These are phyloP conservation scores for Pristionchus maxplancki DNA, from an alignment of 2,888 invertebrate genomes.

Conservation along the genomic window DNA sequence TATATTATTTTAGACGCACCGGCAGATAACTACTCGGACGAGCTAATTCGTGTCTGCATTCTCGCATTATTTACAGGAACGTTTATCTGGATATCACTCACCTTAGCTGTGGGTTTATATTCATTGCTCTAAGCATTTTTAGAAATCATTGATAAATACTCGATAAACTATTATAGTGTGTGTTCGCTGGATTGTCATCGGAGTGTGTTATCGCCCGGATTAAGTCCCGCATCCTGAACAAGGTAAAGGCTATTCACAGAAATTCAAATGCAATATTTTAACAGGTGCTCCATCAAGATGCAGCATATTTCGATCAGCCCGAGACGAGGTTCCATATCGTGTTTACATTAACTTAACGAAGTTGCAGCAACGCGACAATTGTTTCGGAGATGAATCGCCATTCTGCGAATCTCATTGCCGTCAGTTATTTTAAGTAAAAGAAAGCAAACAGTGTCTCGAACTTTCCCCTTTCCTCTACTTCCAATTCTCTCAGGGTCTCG, in stretches of 20 bases:
- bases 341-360: neutral
- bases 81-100: constrained; percentile 12
- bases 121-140: no score
- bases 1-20: neutral
- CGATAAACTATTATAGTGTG: neutral
- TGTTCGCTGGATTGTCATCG: neutral
- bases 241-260: neutral
- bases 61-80: neutral
- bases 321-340: constrained; percentile 15
- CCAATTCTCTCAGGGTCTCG: constrained; percentile 57
- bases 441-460: no score
- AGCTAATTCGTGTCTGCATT: neutral
- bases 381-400: constrained; percentile 26
- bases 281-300: constrained; percentile 18
- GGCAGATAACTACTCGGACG: neutral
- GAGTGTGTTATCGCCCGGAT: constrained; percentile 19
- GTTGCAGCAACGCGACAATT: constrained; percentile 11
- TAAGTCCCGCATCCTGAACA: neutral
- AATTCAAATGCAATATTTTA: neutral
- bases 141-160: no score
- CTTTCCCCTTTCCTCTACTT: no score
- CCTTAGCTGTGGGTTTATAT: neutral
- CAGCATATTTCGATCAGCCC: neutral
- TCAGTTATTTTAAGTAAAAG: no score
- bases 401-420: neutral